Conservation (phyloP, 1,140 invertebrate genomes). For the Euura saliciscinereae region DNA sequence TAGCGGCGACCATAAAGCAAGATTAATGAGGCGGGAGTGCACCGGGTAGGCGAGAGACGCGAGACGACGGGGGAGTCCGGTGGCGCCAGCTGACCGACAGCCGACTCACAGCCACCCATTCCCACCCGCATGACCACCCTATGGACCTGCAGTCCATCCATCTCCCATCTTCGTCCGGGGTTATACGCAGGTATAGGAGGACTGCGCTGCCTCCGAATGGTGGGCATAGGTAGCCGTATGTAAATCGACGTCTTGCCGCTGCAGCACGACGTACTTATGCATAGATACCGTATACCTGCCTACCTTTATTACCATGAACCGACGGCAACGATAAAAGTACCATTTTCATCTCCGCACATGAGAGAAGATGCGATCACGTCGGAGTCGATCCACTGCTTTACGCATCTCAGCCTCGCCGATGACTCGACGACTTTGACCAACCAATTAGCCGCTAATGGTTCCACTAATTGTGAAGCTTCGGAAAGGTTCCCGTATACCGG, state of each 20-base stretch:
- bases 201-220: no score
- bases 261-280: neutral
- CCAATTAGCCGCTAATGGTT: neutral
- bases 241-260: neutral
- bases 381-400: no score
- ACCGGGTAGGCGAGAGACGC: constrained; percentile 29
- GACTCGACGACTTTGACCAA: neutral
- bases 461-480: neutral
- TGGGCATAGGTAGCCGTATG: no score
- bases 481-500: neutral
- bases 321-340: no score
- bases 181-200: neutral
- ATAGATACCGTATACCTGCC: no score
- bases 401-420: neutral
- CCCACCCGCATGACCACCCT: neutral
- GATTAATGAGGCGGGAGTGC: constrained; percentile 44
- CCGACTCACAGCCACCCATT: constrained; percentile 8
- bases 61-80: constrained; percentile 23
- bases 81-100: constrained; percentile 42
- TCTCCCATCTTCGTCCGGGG: neutral
- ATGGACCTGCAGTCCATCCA: neutral
- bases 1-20: constrained; percentile 37
- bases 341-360: no score
- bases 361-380: no score
- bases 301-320: no score